phyloP scores from a whole-genome alignment of 2,888 invertebrate genomes.

The Calliopum simillimum region DNA sequence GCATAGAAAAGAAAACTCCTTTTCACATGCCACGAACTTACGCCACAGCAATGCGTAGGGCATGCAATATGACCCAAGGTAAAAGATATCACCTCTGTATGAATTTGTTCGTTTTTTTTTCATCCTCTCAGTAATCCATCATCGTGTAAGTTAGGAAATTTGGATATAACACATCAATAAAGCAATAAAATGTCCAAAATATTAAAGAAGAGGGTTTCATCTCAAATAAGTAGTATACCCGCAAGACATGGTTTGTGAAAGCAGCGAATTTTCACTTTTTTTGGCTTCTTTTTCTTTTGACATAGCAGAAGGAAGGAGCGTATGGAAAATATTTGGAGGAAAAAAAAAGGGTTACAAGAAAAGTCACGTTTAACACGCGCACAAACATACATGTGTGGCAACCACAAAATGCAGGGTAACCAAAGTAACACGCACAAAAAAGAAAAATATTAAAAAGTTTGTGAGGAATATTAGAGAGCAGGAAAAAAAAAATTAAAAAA shows the following conservation, averaged over 20 bases:
- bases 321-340: slow-evolving; percentile 1
- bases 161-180: slow-evolving; percentile 47
- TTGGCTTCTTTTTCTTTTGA: no score
- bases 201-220: slow-evolving; percentile 25
- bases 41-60: slow-evolving; percentile 10
- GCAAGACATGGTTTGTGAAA: slow-evolving; percentile 10
- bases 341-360: slow-evolving; percentile 26
- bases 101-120: slow-evolving; percentile 17
- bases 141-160: slow-evolving; percentile 31
- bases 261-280: neutral
- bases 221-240: slow-evolving; percentile 6
- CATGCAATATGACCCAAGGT: neutral
- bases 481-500: no score
- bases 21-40: slow-evolving; percentile 9
- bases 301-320: no score
- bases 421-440: neutral
- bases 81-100: slow-evolving; percentile 27
- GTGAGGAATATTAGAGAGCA: neutral
- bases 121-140: slow-evolving; percentile 12
- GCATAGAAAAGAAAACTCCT: neutral
- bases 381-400: slow-evolving; percentile 12
- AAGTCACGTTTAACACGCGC: slow-evolving; percentile 35
- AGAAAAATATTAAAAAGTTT: neutral
- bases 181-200: slow-evolving; percentile 49
- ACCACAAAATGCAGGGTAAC: slow-evolving; percentile 16